phyloP scores from a whole-genome alignment of 2,888 invertebrate genomes.

The Drosophila lacicola region DNA sequence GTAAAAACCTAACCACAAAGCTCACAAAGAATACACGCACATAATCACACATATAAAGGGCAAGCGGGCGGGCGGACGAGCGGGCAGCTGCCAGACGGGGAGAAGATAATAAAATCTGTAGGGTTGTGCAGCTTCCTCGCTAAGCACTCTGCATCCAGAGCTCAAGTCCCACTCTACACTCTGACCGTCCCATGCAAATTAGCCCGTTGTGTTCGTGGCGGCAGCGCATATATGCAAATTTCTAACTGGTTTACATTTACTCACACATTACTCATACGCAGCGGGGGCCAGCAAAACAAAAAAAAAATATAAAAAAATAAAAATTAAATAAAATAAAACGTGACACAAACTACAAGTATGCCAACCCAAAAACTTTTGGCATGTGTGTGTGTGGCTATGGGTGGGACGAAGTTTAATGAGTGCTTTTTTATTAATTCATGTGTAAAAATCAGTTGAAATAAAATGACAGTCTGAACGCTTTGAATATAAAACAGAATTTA shows the following conservation, averaged over 20 bases:
- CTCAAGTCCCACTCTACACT: not conserved
- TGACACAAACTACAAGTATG: slow-evolving; percentile 15
- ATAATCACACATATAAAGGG: slow-evolving; percentile 1
- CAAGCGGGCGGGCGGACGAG: not conserved
- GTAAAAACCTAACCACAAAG: slow-evolving; percentile 51
- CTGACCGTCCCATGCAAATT: slow-evolving; percentile 63
- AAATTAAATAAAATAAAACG: slow-evolving; percentile 1
- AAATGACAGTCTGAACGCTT: slow-evolving; percentile 60
- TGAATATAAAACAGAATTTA: slow-evolving; percentile 61
- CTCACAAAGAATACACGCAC: slow-evolving; percentile 17
- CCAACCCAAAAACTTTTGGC: slow-evolving; percentile 15
- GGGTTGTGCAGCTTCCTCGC: slow-evolving; percentile 5
- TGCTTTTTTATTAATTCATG: slow-evolving; percentile 74
- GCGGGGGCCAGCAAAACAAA: not conserved
- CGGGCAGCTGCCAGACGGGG: not conserved
- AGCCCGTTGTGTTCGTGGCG: slow-evolving; percentile 44
- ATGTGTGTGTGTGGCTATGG: slow-evolving; percentile 7
- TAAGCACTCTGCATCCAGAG: slow-evolving; percentile 21
- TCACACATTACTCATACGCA: slow-evolving; percentile 57
- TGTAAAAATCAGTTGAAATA: slow-evolving; percentile 74
- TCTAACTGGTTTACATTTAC: slow-evolving; percentile 67
- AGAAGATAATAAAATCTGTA: slow-evolving; percentile 35
- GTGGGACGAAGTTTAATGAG: slow-evolving; percentile 50
- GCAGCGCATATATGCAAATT: slow-evolving; percentile 58
- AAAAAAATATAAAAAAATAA: slow-evolving; percentile 6